Conservation (phyloP, 2,113 vertebrate genomes). For the Benitochromis conjunctus region DNA sequence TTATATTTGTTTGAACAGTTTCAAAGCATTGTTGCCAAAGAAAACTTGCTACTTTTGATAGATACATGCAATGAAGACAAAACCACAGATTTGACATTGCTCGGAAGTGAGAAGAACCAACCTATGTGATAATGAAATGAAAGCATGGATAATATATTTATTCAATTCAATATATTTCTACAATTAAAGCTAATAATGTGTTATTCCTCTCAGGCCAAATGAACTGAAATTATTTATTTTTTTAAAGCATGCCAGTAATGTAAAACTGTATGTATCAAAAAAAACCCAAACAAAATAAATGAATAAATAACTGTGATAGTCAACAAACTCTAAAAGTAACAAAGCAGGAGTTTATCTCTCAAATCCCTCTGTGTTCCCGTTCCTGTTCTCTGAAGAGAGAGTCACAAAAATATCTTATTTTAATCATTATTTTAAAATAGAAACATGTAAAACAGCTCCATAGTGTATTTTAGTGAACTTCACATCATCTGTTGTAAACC, state of each 20-base stretch:
- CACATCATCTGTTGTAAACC: rapidly evolving
- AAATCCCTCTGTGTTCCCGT: background rate
- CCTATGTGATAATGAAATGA: background rate
- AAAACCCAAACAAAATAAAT: background rate
- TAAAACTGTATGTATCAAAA: background rate
- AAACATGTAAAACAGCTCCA: background rate
- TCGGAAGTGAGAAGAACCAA: background rate
- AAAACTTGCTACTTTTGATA: background rate
- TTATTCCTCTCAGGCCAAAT: background rate
- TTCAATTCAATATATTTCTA: background rate
- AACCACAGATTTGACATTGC: background rate
- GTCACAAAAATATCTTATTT: background rate
- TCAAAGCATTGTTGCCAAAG: background rate
- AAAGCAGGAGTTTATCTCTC: background rate
- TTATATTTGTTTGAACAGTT: background rate
- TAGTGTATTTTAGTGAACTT: background rate
- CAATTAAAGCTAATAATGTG: background rate
- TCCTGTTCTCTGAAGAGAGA: background rate
- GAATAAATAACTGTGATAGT: too few species aligned
- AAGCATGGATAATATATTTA: background rate
- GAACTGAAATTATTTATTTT: background rate
- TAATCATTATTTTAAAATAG: background rate
- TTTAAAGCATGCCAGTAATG: background rate
- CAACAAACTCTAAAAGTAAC: background rate
- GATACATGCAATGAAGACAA: background rate